Conservation (phyloP, 2,888 invertebrate species). For the Cantharis nigra region DNA sequence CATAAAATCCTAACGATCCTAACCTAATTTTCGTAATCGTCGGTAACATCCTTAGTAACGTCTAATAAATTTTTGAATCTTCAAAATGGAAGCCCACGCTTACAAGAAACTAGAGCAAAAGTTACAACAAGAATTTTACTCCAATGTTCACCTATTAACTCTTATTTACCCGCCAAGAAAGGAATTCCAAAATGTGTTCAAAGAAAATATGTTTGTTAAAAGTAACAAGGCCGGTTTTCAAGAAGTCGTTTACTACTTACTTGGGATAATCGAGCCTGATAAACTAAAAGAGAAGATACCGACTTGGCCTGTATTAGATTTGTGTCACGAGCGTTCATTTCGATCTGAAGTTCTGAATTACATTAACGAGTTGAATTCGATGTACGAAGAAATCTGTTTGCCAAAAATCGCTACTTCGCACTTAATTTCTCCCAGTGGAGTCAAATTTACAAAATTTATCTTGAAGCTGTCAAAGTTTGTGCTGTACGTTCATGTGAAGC, state of each 20-base stretch:
- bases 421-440: conserved; percentile 50
- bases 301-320: conserved; percentile 46
- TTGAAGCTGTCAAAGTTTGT: conserved; percentile 50
- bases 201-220: conserved; percentile 51
- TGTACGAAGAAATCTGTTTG: conserved; percentile 46
- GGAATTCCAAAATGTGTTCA: conserved; percentile 45
- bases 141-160: conserved; percentile 45
- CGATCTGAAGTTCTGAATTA: conserved; percentile 46
- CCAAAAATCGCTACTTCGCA: conserved; percentile 48
- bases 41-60: too few relatives aligned
- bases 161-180: conserved; percentile 41
- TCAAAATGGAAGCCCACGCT: background rate
- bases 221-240: conserved; percentile 51
- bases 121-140: conserved; percentile 45
- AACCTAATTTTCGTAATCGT: background rate
- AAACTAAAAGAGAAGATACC: conserved; percentile 44
- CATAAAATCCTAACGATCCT: background rate
- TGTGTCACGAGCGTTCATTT: conserved; percentile 46
- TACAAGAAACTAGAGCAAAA: conserved; percentile 38
- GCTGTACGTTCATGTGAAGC: conserved; percentile 40
- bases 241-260: conserved; percentile 48
- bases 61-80: background rate
- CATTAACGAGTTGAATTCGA: conserved; percentile 44
- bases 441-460: conserved; percentile 47
- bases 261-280: conserved; percentile 45